Conservation (phyloP, 2,113 vertebrate genomes). For the Electrona antarctica region DNA sequence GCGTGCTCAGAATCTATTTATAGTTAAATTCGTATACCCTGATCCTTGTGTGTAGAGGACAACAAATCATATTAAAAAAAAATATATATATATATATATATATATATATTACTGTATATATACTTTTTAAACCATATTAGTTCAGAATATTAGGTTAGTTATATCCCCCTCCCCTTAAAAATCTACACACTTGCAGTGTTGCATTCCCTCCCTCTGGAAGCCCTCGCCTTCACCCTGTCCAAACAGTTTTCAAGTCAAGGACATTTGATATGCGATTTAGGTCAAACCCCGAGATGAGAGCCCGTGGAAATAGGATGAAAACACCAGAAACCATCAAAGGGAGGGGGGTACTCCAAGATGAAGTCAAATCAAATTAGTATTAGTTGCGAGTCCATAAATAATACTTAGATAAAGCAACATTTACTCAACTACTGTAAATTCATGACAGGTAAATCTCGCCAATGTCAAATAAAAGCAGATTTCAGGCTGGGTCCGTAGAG, state of each 20-base stretch:
- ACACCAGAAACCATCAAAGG: conserved; percentile 3
- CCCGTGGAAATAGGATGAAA: conserved; percentile 31
- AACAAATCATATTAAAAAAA: conserved; percentile 44
- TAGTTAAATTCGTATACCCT: conserved; percentile 40
- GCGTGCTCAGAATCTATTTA: conserved; percentile 46
- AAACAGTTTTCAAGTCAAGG: conserved; percentile 43
- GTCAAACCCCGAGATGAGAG: conserved; percentile 20
- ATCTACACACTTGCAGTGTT: conserved; percentile 45
- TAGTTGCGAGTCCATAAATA: conserved; percentile 39
- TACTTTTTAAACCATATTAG: conserved; percentile 67
- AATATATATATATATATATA: too few relatives aligned
- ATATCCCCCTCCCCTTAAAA: conserved; percentile 39
- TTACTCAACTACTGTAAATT: conserved; percentile 47
- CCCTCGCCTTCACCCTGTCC: conserved; percentile 56
- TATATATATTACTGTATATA: too few relatives aligned
- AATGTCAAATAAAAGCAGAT: conserved; percentile 38
- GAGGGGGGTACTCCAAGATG: conserved; percentile 22
- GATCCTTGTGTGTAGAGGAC: conserved; percentile 39
- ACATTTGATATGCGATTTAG: conserved; percentile 56
- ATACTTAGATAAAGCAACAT: conserved; percentile 48
- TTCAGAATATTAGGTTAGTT: conserved; percentile 53
- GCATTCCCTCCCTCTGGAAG: conserved; percentile 60
- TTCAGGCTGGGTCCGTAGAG: conserved; percentile 24
- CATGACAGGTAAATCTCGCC: conserved; percentile 42
- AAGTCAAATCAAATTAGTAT: conserved; percentile 50